Conservation (phyloP, 2,888 invertebrate genomes). For the Alloplasta piceator region DNA sequence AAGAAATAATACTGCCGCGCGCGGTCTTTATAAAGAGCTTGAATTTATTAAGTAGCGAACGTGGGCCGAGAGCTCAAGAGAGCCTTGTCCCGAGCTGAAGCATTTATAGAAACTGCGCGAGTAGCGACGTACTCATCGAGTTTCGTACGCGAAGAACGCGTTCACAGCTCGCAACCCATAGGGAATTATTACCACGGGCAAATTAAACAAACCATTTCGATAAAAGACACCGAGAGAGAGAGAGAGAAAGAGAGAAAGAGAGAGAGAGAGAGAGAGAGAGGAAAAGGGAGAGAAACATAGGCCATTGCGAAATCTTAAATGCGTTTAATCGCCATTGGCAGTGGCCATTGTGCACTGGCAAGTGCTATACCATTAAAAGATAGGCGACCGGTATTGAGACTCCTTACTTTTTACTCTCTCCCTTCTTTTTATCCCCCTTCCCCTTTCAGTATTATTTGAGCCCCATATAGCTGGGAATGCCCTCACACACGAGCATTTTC, state of each 20-base stretch:
- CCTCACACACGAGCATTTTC: conserved; percentile 58
- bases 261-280: not conserved
- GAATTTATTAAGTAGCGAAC: conserved; percentile 64
- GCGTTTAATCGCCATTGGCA: conserved; percentile 74
- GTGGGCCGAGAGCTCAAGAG: conserved; percentile 37
- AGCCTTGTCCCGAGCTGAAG: conserved; percentile 37
- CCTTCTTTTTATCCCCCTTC: conserved; percentile 11
- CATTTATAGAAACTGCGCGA: not conserved
- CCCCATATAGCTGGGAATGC: conserved; percentile 20
- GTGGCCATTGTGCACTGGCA: conserved; percentile 72
- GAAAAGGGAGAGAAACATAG: conserved; percentile 12
- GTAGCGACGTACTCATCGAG: not conserved
- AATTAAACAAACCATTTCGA: conserved; percentile 69
- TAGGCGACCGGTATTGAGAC: conserved; percentile 53
- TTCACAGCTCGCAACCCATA: conserved; percentile 40
- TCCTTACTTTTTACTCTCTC: conserved; percentile 22
- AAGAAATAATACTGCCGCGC: conserved; percentile 38
- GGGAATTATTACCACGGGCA: conserved; percentile 55
- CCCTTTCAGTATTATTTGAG: conserved; percentile 6
- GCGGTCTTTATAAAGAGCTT: conserved; percentile 65
- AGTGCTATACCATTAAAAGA: conserved; percentile 68
- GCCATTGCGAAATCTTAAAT: conserved; percentile 74
- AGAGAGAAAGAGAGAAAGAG: not conserved
- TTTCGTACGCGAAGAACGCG: conserved; percentile 35
- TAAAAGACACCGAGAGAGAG: conserved; percentile 62